Conservation (phyloP, 2,888 invertebrate species). For the Ethmia dodecea region DNA sequence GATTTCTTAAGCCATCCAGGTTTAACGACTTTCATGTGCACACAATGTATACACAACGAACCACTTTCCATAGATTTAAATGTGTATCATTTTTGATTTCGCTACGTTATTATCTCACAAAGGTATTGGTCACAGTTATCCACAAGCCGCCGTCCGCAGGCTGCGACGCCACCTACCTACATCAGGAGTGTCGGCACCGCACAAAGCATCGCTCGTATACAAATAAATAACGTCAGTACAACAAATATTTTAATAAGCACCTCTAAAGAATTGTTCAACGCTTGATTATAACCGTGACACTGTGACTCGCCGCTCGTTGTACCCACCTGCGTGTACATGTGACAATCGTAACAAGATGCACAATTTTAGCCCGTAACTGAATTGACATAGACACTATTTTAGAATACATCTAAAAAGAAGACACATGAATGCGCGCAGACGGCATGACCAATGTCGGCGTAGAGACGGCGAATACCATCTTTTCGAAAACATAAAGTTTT, state of each 20-base stretch:
- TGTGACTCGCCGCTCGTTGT: conserved; percentile 30
- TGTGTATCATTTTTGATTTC: conserved; percentile 42
- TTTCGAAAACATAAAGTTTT: conserved; percentile 65
- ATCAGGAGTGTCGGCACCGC: conserved; percentile 50
- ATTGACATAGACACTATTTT: conserved; percentile 23
- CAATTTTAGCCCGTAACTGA: conserved; percentile 22
- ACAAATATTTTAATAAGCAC: conserved; percentile 77
- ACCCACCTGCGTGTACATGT: conserved; percentile 42
- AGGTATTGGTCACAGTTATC: conserved; percentile 61
- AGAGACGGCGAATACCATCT: conserved; percentile 49
- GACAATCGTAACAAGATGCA: conserved; percentile 15
- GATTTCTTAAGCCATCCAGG: no score
- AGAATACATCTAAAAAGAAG: conserved; percentile 21
- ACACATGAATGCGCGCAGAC: conserved; percentile 43
- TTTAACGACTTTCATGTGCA: no score
- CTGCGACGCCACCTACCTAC: conserved; percentile 40
- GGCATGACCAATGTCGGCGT: conserved; percentile 62
- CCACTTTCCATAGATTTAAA: conserved; percentile 14
- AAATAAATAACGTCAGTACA: conserved; percentile 74
- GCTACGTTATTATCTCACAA: conserved; percentile 59
- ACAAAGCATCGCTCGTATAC: conserved; percentile 66
- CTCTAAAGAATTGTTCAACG: conserved; percentile 67
- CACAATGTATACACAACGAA: no score
- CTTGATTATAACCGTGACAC: conserved; percentile 61
- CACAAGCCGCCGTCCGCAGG: conserved; percentile 42